Evolutionary conservation across 2,888 invertebrate species (phyloP), one percentile per base, ranked within the genome.

Genomic region (Caenorhabditis parvicauda): DNA sequence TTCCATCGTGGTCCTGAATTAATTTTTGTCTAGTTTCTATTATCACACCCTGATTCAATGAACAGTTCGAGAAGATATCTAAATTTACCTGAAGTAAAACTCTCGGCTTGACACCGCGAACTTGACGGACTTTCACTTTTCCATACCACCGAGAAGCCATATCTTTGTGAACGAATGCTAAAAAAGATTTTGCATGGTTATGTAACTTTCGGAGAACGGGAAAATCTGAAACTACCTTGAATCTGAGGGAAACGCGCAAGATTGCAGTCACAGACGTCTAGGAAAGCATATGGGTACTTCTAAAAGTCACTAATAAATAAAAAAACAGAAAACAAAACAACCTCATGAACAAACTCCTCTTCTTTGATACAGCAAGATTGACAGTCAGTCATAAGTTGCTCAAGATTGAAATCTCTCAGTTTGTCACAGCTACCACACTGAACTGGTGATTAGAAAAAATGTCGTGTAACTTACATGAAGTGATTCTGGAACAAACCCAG

Each of bases 251-350:
- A 70, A 6, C 92, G 89, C 58, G 92, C 92, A 85, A 96, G 92
- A 86, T 96, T 96, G 84, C 96, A 98, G 48, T 93, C 93, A 82
- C 96, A 98, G 5, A 96, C 93, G 86, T 94, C 92, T 39, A 98
- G 85, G 57, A 91, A 87, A 0, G 94, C 96, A 81, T 88, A 89
- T 0, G 93, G 90, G 82, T 92, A 96, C 57, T 88, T 88, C 84
- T 85, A 76, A 48, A 76, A 75, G 43, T n/a, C n/a, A n/a, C n/a
- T n/a, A n/a, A n/a, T n/a, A n/a, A n/a, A n/a, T n/a, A n/a, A n/a
- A n/a, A n/a, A n/a, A n/a, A n/a, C n/a, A n/a, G n/a, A 19, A 48
- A 22, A 46, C 22, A 12, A 27, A 53, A 50, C 38, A 25, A 75
- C 77, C 50, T 74, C 71, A 54, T 77, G 76, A 45, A 65, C 61